A percentile compares a stretch with the other conserved stretches of the same genome.
phyloP scores from a whole-genome alignment of 2,888 invertebrate genomes.

The Leptopilina syphax region DNA sequence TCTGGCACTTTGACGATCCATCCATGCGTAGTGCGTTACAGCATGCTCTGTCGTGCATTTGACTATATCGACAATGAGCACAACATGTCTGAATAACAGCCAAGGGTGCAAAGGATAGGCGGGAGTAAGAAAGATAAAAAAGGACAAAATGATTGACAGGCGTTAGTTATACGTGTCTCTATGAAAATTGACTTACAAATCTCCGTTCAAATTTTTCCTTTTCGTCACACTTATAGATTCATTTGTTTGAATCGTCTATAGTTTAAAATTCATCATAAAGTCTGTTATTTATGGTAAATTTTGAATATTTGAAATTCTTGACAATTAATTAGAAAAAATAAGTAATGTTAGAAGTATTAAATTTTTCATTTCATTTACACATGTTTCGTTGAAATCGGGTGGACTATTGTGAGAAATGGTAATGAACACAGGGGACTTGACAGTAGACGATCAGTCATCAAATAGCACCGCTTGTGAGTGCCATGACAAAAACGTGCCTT shows the following conservation, averaged over 20 bases:
- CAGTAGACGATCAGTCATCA: conserved; percentile 63
- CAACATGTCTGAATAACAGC: conserved; percentile 72
- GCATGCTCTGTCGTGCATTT: conserved; percentile 69
- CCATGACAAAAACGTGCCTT: conserved; percentile 60
- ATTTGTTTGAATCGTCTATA: conserved; percentile 53
- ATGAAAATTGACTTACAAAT: conserved; percentile 68
- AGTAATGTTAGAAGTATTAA: background rate
- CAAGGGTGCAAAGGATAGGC: conserved; percentile 68
- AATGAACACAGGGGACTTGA: conserved; percentile 57
- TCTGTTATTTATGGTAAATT: background rate
- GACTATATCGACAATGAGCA: conserved; percentile 73
- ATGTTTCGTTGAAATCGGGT: conserved; percentile 48
- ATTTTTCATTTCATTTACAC: conserved; percentile 46
- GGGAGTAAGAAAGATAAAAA: conserved; percentile 46
- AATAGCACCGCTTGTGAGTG: conserved; percentile 52
- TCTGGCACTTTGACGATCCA: conserved; percentile 74
- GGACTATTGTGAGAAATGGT: conserved; percentile 53
- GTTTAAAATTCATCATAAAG: too few species aligned
- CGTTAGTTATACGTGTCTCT: conserved; percentile 65
- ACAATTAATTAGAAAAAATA: too few species aligned
- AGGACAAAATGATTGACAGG: conserved; percentile 55
- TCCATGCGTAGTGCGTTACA: conserved; percentile 73
- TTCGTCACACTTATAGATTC: conserved; percentile 61
- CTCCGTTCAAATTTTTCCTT: conserved; percentile 57
- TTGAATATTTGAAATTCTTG: background rate